Evolutionary conservation across 92 coral and sea anemone genomes (phyloP), one percentile per base, ranked within the genome.

Genomic region (Blastomussa wellsi): DNA sequence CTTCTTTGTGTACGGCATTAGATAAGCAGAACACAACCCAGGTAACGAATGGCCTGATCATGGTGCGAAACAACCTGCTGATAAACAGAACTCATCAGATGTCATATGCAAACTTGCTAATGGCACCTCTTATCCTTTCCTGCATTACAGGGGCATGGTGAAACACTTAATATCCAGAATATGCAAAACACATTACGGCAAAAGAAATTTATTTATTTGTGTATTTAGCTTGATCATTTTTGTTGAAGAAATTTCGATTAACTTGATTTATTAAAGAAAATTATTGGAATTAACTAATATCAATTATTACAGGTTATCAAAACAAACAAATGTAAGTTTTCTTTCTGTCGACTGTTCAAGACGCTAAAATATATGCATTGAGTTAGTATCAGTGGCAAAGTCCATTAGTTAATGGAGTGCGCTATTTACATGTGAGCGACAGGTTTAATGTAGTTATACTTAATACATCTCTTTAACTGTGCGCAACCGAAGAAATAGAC

Each of bases 1-100:
- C 72, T 31, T 84, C 80, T 48, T 60, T 72, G 52, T 35, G 35
- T 16, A 35, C 49, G 39, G 68, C 85, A 3, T 29, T 10, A 73
- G 49, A 24, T 28, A 72, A 29, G 66, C 76, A 81, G 22, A 68
- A 47, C 42, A 67, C 47, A 4, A 79, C 8, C 24, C 64, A 81
- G 31, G 32, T 47, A 17, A 44, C 76, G 32, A 67, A 42, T 11
- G 28, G 11, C 15, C 16, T 24, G 26, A 29, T 29, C 85, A 81
- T 81, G 19, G 47, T 49, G 49, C 68, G 68, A 11, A 28, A 12
- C 17, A 62, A 28, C 29, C 35, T 62, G 35, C 35, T 62, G 68
- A 22, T 57, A 57, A 57, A 57, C 31, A 57, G 26, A 24, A 5
- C 64, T 55, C 65, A 24, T 57, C 10, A 57, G 32, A 60, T n/a